Evolutionary conservation across 2,113 vertebrate species (phyloP), one percentile per base, ranked within the genome.

Genomic region (Gobius niger): DNA sequence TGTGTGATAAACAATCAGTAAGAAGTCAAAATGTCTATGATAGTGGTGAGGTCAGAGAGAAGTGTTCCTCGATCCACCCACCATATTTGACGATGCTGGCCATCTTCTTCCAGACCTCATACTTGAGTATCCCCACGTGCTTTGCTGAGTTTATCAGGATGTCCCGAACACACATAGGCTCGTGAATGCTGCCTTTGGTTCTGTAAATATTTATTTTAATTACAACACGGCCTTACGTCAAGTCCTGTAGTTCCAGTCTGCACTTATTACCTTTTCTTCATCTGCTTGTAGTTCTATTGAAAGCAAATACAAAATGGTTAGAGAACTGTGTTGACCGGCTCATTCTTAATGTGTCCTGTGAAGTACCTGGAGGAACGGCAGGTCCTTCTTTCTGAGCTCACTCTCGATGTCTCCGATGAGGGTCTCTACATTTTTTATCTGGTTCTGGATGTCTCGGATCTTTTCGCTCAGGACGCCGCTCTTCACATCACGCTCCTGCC

Each of bases 231-330:
- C 51, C n/a, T 72, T 6, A 16, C 16, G 2, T 41, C 57, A 47
- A 1, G 7, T 34, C 24, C 24, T 34, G 24, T 9, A 0, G 6
- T 14, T n/a, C 6, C 47, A 5, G 50, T 40, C 51, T 41, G 13
- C 8, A 41, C 10, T 54, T 18, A 0, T 1, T 87, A 92, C 90
- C 57, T 84, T 67, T 72, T 87, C 75, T 86, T 85, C 49, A 70
- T 90, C 24, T 79, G 40, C 77, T 87, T 90, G 80, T 89, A 92
- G 24, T 87, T 73, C 91, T 92, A 11, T 54, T 61, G 19, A 61
- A 67, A 1, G 1, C 34, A 34, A 7, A 80, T 72, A 75, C 6
- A 56, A 10, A 19, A 11, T 3, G 19, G 11, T 12, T 16, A 40
- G 13, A 70, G 11, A 11, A 40, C 7, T 44, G 2, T 42, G 42